Evolutionary conservation across 2,888 invertebrate species (phyloP).

Genomic region (Oxystoma pomonae): DNA sequence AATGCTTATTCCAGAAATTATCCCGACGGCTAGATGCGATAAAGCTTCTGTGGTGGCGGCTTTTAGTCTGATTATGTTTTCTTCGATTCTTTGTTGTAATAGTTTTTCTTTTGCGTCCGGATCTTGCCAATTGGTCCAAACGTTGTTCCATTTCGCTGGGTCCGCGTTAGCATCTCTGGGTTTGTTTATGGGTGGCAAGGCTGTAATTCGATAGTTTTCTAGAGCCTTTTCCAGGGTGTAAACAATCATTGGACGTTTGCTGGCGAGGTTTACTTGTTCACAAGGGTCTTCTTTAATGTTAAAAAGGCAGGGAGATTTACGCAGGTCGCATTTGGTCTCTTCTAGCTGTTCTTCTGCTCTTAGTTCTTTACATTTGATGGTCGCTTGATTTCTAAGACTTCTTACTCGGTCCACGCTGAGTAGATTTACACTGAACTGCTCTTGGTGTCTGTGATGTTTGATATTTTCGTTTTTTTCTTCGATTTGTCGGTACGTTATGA

Average conservation of each 20-base stretch:
- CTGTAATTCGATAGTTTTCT: conserved; percentile 44
- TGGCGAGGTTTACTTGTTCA: conserved; percentile 50
- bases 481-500: conserved; percentile 50
- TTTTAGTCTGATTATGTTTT: conserved; percentile 27
- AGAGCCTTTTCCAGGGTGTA: conserved; percentile 48
- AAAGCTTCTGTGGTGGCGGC: conserved; percentile 29
- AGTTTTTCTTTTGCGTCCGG: conserved; percentile 41
- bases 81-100: background rate
- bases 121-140: conserved; percentile 59
- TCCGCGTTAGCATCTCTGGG: conserved; percentile 49
- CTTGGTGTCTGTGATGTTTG: conserved; percentile 17
- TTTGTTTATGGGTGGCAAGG: conserved; percentile 47
- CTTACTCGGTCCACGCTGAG: conserved; percentile 32
- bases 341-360: conserved; percentile 33
- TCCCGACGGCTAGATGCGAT: conserved; percentile 38
- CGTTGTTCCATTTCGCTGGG: conserved; percentile 52
- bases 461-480: conserved; percentile 37
- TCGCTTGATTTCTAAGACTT: conserved; percentile 36
- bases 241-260: conserved; percentile 42
- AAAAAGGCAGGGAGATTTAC: conserved; percentile 50
- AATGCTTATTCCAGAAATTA: conserved; percentile 39
- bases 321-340: conserved; percentile 37
- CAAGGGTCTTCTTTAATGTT: conserved; percentile 52
- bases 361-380: conserved; percentile 34
- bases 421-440: conserved; percentile 28